These are phyloP conservation scores for Trigoniulus corallinus DNA, from an alignment of 1,140 invertebrate species.

Conservation along the genomic window DNA sequence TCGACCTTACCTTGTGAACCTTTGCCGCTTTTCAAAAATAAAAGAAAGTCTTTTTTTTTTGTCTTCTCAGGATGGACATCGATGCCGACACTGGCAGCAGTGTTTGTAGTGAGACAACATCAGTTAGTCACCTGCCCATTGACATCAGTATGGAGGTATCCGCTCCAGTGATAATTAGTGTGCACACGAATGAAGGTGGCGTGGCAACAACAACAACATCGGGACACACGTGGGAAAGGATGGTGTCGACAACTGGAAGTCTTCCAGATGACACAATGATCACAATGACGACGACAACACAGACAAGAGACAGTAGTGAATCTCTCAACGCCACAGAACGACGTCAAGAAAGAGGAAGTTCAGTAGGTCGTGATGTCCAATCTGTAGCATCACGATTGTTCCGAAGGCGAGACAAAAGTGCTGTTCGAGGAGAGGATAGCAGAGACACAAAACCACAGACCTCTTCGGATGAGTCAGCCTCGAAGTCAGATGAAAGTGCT, in stretches of 20 bases:
- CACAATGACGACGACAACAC: slow-evolving; percentile 13
- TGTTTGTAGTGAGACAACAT: slow-evolving; percentile 19
- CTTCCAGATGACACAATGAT: slow-evolving; percentile 52
- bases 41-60: background rate
- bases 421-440: background rate
- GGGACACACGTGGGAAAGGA: background rate
- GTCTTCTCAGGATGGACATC: slow-evolving; percentile 12
- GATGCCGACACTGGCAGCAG: slow-evolving; percentile 23
- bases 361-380: background rate
- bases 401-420: slow-evolving; percentile 1
- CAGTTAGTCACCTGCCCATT: background rate
- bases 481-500: background rate
- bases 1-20: no score
- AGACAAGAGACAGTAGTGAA: background rate
- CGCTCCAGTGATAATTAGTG: background rate
- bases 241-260: slow-evolving; percentile 32
- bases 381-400: slow-evolving; percentile 1
- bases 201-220: background rate
- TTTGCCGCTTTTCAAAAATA: no score
- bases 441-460: no score
- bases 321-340: no score
- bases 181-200: background rate
- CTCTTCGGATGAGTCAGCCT: no score
- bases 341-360: background rate
- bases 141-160: background rate